Base-by-base conservation (phyloP, 2,888 invertebrate species). In the Erebia aethiops region DNA sequence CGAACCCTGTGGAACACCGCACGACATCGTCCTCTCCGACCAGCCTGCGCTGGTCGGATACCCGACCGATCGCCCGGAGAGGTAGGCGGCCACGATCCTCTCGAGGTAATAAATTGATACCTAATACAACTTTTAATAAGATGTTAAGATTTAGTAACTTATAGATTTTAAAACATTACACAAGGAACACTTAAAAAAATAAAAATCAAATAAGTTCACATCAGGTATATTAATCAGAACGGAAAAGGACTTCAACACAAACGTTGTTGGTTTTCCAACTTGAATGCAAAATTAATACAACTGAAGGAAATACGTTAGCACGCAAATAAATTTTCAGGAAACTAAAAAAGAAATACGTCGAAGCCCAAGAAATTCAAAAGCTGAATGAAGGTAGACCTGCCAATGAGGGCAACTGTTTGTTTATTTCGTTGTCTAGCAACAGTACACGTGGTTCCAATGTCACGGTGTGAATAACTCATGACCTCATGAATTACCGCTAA, bases 381-480 rank as follows among this genome's bases (percentile, higher is more conserved):
- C 77, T 82, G 85, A 91, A 88, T 90, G 87, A 83, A 84, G 64
- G 13, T 56, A 65, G 43, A 58, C 65, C 54, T 70, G 60, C 69
- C 70, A 46, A 68, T 63, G 49, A 56, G 71, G 74, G 76, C 75
- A 83, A 88, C 87, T 90, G 90, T 88, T 85, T 85, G 85, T 73
- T 70, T 61, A 69, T 68, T 54, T 46, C 43, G 87, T 89, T 80
- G 84, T 88, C 74, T 80, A 78, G 90, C 84, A 85, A 89, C 89
- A 51, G 76, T 69, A 69, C 91, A 91, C 87, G 87, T 90, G 88
- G 74, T 63, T 74, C 79, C 88, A 90, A 89, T 87, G 90, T 88
- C 90, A 90, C 77, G 83, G 81, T 80, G 76, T 87, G 85, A 86
- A 86, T 85, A 85, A 85, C 74, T 79, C 82, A 84, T 83, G 86